These are phyloP conservation scores for Pectinophora gossypiella DNA, from an alignment of 1,140 invertebrate species.

Conservation along the genomic window DNA sequence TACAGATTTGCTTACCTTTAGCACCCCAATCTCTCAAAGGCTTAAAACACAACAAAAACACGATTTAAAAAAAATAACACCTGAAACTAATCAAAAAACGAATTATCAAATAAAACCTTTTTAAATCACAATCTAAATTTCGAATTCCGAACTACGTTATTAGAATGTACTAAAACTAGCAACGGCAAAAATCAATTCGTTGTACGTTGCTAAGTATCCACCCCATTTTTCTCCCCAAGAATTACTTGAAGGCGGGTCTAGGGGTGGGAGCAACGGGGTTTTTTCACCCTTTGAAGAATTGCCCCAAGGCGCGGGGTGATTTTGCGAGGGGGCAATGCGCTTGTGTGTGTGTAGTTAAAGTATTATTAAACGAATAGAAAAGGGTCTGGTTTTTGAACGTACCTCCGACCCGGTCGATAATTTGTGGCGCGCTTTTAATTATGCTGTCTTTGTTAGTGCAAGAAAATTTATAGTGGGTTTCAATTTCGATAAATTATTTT, in stretches of 20 bases:
- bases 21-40: too few species aligned
- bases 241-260: slow-evolving; percentile 63
- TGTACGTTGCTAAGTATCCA: slow-evolving; percentile 64
- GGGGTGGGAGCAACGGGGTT: slow-evolving; percentile 39
- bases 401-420: slow-evolving; percentile 25
- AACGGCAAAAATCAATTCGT: slow-evolving; percentile 27
- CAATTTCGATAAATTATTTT: too few species aligned
- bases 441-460: neutral
- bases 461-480: too few species aligned
- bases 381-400: slow-evolving; percentile 64
- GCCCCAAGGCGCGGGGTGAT: slow-evolving; percentile 60
- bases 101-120: too few species aligned
- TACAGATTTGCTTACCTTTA: too few species aligned
- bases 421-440: neutral
- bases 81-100: too few species aligned
- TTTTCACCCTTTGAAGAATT: slow-evolving; percentile 74
- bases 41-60: too few species aligned
- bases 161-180: neutral
- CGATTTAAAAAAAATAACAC: too few species aligned
- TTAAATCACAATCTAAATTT: too few species aligned
- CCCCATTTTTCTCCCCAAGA: slow-evolving; percentile 72
- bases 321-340: slow-evolving; percentile 28
- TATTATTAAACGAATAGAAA: slow-evolving; percentile 59
- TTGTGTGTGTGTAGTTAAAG: slow-evolving; percentile 49
- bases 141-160: neutral